These are phyloP conservation scores for Centropus bengalensis DNA, from an alignment of 2,113 vertebrate species.

Conservation along the genomic window DNA sequence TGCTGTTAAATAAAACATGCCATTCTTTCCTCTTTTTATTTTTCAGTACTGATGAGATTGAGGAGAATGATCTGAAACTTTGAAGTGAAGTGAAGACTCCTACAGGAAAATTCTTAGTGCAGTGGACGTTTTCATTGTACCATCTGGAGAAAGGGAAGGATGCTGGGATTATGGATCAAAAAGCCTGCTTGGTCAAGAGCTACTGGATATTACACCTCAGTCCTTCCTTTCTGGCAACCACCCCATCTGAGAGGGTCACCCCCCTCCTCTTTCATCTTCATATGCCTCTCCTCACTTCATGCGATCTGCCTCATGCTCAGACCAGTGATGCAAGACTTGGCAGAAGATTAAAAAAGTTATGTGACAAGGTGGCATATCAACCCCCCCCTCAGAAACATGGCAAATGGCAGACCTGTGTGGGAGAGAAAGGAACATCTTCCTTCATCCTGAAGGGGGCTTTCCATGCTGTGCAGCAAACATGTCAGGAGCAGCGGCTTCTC, in stretches of 20 bases:
- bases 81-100: background rate
- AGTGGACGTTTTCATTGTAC: background rate
- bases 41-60: background rate
- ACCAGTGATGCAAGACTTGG: background rate
- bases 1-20: background rate
- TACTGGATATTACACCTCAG: background rate
- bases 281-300: background rate
- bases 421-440: background rate
- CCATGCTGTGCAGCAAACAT: background rate
- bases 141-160: background rate
- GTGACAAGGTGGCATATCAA: background rate
- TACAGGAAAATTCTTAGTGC: background rate
- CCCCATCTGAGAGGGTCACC: background rate
- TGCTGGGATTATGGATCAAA: background rate
- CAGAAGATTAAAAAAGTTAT: background rate
- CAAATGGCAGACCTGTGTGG: background rate
- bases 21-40: background rate
- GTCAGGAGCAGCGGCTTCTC: rapidly evolving
- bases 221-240: background rate
- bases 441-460: background rate
- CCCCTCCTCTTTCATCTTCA: background rate
- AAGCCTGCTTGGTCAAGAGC: background rate
- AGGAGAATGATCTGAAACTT: background rate
- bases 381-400: background rate
- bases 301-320: background rate